Evolutionary conservation across 2,797 vertebrate species (phyloP).

Genomic region (Spinibarbus caldwelli): DNA sequence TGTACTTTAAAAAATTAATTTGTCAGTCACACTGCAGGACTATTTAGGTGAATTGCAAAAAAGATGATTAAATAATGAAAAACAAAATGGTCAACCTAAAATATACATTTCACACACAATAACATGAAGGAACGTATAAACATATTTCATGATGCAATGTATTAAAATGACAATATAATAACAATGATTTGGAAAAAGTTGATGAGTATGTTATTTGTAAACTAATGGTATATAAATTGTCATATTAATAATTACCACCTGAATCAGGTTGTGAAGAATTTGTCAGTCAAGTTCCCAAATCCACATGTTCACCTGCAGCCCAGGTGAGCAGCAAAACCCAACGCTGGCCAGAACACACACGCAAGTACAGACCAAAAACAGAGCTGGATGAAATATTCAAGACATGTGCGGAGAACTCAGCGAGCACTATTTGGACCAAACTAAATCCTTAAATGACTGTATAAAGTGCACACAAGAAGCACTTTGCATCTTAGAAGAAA

Average conservation of each 20-base stretch:
- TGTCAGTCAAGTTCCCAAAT: slow-evolving; percentile 33
- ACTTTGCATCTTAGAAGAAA: neutral
- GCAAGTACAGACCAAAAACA: slow-evolving; percentile 2
- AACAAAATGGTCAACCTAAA: neutral
- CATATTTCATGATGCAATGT: neutral
- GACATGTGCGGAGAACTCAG: slow-evolving; percentile 3
- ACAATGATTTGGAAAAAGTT: neutral
- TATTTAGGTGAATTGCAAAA: neutral
- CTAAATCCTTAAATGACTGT: neutral
- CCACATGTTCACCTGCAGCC: slow-evolving; percentile 33
- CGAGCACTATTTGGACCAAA: neutral
- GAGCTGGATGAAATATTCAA: too few relatives aligned
- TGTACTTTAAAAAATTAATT: too few relatives aligned
- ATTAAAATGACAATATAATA: neutral
- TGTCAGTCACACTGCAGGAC: neutral
- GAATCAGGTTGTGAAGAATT: neutral
- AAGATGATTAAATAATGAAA: neutral
- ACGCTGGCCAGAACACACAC: neutral
- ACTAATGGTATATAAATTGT: too few relatives aligned
- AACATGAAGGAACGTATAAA: neutral
- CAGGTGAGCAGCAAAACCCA: slow-evolving; percentile 1
- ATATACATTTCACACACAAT: neutral
- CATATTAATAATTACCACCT: slow-evolving; percentile 21
- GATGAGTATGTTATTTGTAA: neutral
- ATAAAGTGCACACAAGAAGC: neutral